Evolutionary conservation across 2,888 invertebrate genomes (phyloP).

Genomic region (Nomada fabriciana): DNA sequence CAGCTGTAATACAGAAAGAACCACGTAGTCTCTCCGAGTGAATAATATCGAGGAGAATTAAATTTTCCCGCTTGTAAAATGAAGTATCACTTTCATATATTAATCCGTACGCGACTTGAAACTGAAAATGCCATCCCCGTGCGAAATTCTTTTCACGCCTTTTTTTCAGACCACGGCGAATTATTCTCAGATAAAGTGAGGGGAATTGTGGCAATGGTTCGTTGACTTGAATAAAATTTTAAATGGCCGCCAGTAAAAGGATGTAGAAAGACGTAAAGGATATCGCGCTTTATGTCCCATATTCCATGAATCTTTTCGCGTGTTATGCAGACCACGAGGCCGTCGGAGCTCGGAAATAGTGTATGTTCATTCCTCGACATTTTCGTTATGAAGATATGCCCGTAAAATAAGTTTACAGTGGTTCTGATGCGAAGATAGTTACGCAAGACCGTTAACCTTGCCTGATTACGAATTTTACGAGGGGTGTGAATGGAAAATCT

Average conservation of each 20-base stretch:
- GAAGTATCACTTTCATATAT: conserved; percentile 45
- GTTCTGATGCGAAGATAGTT: neutral
- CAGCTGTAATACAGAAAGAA: conserved; percentile 8
- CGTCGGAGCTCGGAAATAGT: too few species aligned
- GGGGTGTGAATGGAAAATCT: neutral
- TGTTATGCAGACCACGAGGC: conserved; percentile 7
- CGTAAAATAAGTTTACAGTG: neutral
- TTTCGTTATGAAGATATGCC: neutral
- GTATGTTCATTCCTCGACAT: neutral
- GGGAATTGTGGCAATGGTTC: conserved; percentile 61
- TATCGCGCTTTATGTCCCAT: conserved; percentile 63
- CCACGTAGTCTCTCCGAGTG: conserved; percentile 32
- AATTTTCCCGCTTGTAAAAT: conserved; percentile 38
- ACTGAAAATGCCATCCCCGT: conserved; percentile 21
- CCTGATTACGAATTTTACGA: neutral
- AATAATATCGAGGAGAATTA: conserved; percentile 38
- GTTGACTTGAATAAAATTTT: conserved; percentile 70
- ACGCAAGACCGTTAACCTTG: neutral
- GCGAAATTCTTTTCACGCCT: conserved; percentile 25
- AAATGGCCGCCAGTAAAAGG: conserved; percentile 40
- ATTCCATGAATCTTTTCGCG: conserved; percentile 61
- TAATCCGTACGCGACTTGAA: conserved; percentile 49
- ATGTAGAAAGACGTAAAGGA: conserved; percentile 42
- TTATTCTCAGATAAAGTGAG: neutral
- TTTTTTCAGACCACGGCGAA: neutral